These are phyloP conservation scores for Calcarius lapponicus DNA, from an alignment of 2,797 vertebrate genomes.

Conservation along the genomic window DNA sequence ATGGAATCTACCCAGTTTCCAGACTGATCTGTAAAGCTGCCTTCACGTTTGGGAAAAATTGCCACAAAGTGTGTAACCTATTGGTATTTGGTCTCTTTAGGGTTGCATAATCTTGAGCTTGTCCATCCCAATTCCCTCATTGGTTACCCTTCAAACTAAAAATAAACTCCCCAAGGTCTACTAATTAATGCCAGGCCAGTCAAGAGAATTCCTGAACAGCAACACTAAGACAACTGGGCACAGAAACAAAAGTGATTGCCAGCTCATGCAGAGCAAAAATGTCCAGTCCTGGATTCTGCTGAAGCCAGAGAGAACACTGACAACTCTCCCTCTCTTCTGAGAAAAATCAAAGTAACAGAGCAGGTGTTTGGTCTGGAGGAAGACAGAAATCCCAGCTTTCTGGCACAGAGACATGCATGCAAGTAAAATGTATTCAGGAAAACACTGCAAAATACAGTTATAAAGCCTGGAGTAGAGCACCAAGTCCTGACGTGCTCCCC, in stretches of 20 bases:
- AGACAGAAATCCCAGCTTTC: not conserved
- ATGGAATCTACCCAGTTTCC: not conserved
- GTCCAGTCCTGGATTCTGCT: not conserved
- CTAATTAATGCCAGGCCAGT: conserved; percentile 15
- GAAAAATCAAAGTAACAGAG: conserved; percentile 12
- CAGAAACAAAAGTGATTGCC: not conserved
- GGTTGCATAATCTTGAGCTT: not conserved
- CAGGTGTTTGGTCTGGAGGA: not conserved
- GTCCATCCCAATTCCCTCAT: not conserved
- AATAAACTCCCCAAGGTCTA: not conserved
- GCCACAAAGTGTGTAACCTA: not conserved
- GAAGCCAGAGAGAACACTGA: conserved; percentile 34
- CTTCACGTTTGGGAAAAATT: not conserved
- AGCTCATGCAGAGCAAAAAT: not conserved
- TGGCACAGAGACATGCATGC: not conserved
- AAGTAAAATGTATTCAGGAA: not conserved
- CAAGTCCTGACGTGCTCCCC: not conserved
- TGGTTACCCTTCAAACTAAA: conserved; percentile 15
- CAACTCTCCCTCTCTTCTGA: not conserved
- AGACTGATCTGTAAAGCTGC: not conserved
- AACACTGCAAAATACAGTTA: not conserved
- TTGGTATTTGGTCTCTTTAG: not conserved
- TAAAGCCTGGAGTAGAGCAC: not conserved
- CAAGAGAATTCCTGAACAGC: conserved; percentile 33
- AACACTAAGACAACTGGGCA: not conserved